phyloP scores from a whole-genome alignment of 2,888 invertebrate species.

The Pterobdella sp. region DNA sequence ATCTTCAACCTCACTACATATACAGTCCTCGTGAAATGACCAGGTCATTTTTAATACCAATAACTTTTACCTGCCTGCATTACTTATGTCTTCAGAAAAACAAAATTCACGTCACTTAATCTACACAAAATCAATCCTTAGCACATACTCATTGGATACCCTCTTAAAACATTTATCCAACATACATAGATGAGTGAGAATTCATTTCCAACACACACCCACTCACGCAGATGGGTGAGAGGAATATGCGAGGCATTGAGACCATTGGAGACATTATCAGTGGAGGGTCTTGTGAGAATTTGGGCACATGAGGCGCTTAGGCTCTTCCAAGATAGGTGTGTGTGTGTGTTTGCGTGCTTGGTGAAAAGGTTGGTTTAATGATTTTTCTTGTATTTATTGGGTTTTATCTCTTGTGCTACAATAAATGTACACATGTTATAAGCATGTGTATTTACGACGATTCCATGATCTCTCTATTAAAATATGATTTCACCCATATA shows the following conservation, averaged over 20 bases:
- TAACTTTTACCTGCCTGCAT: no score
- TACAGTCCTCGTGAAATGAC: constrained; percentile 98
- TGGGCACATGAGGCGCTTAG: constrained; percentile 99
- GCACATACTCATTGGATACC: no score
- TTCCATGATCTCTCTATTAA: background rate
- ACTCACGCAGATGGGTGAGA: constrained; percentile 74
- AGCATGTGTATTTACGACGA: background rate
- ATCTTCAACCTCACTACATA: constrained; percentile 99
- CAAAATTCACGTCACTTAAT: no score
- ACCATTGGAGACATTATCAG: constrained; percentile 78
- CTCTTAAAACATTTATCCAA: no score
- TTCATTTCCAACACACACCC: background rate
- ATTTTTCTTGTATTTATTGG: background rate
- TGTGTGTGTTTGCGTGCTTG: constrained; percentile 73
- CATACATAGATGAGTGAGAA: no score
- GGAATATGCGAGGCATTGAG: constrained; percentile 97
- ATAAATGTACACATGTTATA: background rate
- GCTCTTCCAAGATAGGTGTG: constrained; percentile 70
- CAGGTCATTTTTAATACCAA: background rate
- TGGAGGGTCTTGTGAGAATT: constrained; percentile 89
- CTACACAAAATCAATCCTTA: no score
- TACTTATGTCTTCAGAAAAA: no score
- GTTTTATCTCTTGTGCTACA: no score
- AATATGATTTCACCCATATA: background rate
- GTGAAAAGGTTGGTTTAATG: constrained; percentile 61